A percentile compares a stretch with the other conserved stretches of the same genome.
phyloP scores from a whole-genome alignment of 2,888 invertebrate species.

The Endotricha flammealis region DNA sequence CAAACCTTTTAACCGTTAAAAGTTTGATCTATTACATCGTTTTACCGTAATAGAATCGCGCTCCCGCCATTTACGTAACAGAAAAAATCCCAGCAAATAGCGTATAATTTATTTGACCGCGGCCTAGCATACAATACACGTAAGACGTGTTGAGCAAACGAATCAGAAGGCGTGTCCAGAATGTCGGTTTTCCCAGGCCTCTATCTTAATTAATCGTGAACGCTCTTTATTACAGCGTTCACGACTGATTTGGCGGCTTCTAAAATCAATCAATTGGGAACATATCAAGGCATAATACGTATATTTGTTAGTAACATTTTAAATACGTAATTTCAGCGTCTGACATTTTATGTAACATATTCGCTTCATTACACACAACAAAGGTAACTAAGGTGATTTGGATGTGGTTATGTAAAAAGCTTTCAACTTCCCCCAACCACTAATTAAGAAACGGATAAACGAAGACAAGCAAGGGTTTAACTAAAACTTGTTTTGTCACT shows the following conservation, averaged over 20 bases:
- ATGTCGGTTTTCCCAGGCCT: slow-evolving; percentile 38
- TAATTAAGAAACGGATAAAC: too few species aligned
- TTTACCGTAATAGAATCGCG: slow-evolving; percentile 2
- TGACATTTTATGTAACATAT: too few species aligned
- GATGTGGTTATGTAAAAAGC: too few species aligned
- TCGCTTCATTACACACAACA: too few species aligned
- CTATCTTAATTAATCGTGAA: slow-evolving; percentile 65
- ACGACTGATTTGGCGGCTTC: slow-evolving; percentile 56
- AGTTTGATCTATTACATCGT: neutral
- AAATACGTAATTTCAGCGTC: too few species aligned
- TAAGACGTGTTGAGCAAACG: slow-evolving; percentile 27
- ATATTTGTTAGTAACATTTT: too few species aligned
- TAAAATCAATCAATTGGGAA: slow-evolving; percentile 55
- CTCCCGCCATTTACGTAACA: slow-evolving; percentile 1
- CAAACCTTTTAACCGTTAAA: too few species aligned
- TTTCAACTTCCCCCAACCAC: too few species aligned
- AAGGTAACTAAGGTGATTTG: too few species aligned
- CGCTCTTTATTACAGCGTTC: slow-evolving; percentile 62
- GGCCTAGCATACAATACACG: slow-evolving; percentile 12
- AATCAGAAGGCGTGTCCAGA: slow-evolving; percentile 47
- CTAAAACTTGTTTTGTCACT: too few species aligned
- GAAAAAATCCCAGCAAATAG: slow-evolving; percentile 15
- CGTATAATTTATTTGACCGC: slow-evolving; percentile 17
- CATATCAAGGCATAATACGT: too few species aligned
- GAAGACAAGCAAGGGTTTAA: too few species aligned